Evolutionary conservation across 92 coral and sea anemone species (phyloP).

Genomic region (Desmophyllum pertusum): DNA sequence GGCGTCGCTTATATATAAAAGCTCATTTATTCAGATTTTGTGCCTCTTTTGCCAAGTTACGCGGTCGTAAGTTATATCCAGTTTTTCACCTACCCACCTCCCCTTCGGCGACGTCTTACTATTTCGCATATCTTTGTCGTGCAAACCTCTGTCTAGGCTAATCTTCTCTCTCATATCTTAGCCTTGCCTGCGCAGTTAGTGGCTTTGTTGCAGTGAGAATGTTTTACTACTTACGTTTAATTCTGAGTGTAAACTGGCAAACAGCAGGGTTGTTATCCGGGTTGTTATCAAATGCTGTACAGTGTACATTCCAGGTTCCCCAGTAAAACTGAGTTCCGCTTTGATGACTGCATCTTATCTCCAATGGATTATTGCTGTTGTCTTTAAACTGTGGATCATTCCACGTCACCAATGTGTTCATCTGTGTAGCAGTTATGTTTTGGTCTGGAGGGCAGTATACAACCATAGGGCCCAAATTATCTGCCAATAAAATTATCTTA

Average conservation of each 20-base stretch:
- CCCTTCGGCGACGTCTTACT: too few relatives aligned
- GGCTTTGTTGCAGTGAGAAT: too few relatives aligned
- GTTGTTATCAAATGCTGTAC: conserved; percentile 62
- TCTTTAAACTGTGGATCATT: conserved; percentile 38
- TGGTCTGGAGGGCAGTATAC: conserved; percentile 43
- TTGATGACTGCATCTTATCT: conserved; percentile 1
- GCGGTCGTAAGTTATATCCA: too few relatives aligned
- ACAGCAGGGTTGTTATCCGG: conserved; percentile 57
- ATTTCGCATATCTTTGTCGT: too few relatives aligned
- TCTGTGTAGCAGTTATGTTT: background rate
- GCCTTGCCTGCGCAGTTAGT: background rate
- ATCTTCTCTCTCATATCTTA: too few relatives aligned
- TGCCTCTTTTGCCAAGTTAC: too few relatives aligned
- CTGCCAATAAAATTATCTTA: background rate
- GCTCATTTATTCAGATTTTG: too few relatives aligned
- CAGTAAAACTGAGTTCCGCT: conserved; percentile 37
- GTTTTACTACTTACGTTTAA: conserved; percentile 54
- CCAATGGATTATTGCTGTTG: conserved; percentile 30
- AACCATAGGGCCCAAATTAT: conserved; percentile 36
- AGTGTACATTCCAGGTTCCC: conserved; percentile 60
- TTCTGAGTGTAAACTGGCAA: conserved; percentile 46
- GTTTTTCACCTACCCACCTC: too few relatives aligned
- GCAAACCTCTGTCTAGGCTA: too few relatives aligned
- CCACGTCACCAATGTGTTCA: conserved; percentile 27
- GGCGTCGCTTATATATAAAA: too few relatives aligned